Percentiles rank a stretch among this genome's conserved stretches.
phyloP scores from a whole-genome alignment of 2,797 vertebrate genomes.

The Rhinella marina region DNA sequence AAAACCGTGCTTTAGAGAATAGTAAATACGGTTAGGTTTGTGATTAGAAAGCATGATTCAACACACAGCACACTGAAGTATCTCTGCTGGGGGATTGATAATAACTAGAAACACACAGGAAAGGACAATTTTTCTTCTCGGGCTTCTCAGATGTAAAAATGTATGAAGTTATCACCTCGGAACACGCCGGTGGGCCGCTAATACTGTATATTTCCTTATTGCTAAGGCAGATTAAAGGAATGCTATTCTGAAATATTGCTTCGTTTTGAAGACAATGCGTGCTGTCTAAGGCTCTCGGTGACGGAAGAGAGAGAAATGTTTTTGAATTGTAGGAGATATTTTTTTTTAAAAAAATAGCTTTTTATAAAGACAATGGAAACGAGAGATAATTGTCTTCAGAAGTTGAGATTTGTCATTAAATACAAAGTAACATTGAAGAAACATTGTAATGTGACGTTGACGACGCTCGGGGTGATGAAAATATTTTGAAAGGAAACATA shows the following conservation, averaged over 20 bases:
- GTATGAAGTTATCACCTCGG: constrained; percentile 32
- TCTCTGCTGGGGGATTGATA: constrained; percentile 53
- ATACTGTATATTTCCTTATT: constrained; percentile 21
- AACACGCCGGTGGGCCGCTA: neutral
- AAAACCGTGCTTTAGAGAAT: constrained; percentile 68
- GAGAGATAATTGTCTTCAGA: neutral
- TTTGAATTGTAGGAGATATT: neutral
- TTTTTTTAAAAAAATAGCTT: neutral
- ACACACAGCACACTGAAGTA: constrained; percentile 73
- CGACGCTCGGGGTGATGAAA: neutral
- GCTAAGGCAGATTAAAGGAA: constrained; percentile 11
- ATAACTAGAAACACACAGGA: constrained; percentile 38
- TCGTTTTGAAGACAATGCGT: neutral
- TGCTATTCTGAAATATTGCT: neutral
- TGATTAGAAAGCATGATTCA: constrained; percentile 77
- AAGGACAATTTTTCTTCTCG: constrained; percentile 31
- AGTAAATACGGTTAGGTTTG: constrained; percentile 75
- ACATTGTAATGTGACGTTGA: no score
- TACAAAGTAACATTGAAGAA: neutral
- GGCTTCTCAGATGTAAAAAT: constrained; percentile 30
- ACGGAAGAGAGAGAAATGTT: neutral
- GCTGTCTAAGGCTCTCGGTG: neutral
- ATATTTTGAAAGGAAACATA: neutral
- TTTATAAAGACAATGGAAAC: neutral
- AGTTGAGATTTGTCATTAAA: neutral